These are phyloP conservation scores for Tachina lurida DNA, from an alignment of 2,888 invertebrate genomes.

Conservation along the genomic window DNA sequence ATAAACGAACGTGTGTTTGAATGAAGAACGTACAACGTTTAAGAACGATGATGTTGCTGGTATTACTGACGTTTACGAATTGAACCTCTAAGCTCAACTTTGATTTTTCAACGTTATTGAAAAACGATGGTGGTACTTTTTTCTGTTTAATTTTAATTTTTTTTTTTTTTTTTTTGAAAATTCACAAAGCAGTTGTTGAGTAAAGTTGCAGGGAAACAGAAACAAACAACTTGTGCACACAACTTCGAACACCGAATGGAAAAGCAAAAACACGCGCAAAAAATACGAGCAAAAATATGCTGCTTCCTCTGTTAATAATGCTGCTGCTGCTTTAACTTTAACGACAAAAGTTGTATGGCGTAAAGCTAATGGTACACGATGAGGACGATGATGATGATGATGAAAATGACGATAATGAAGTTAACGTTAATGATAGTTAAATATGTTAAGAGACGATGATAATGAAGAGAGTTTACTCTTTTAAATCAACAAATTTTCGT, in stretches of 20 bases:
- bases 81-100: constrained; percentile 79
- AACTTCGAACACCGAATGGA: constrained; percentile 39
- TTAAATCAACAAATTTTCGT: constrained; percentile 57
- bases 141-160: background rate
- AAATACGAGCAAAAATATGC: constrained; percentile 48
- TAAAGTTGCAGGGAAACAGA: constrained; percentile 56
- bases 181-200: constrained; percentile 50
- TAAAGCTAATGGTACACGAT: constrained; percentile 28
- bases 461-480: constrained; percentile 44
- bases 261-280: constrained; percentile 53
- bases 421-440: constrained; percentile 20
- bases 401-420: constrained; percentile 16
- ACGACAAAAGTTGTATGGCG: constrained; percentile 14
- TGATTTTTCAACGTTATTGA: constrained; percentile 78
- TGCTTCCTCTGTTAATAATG: constrained; percentile 58
- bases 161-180: constrained; percentile 29
- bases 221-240: constrained; percentile 35
- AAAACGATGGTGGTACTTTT: constrained; percentile 56
- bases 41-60: constrained; percentile 80
- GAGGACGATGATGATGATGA: constrained; percentile 35
- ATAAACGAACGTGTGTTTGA: constrained; percentile 60
- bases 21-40: constrained; percentile 61
- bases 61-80: constrained; percentile 81
- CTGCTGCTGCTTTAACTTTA: constrained; percentile 52
- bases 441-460: constrained; percentile 2